phyloP scores from a whole-genome alignment of 1,140 invertebrate species.

The Leptoteleia sp. region DNA sequence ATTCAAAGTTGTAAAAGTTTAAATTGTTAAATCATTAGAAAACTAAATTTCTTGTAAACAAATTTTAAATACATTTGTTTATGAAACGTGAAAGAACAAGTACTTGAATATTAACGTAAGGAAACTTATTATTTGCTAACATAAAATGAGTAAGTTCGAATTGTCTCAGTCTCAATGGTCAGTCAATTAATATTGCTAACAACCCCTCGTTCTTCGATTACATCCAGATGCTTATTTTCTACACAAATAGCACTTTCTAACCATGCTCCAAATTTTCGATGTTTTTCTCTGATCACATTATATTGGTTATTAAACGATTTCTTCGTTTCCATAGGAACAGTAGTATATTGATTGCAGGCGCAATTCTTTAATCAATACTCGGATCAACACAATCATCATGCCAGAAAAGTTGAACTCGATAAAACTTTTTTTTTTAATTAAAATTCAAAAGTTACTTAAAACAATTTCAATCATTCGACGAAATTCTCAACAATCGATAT shows the following conservation, averaged over 20 bases:
- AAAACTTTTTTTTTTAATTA: background rate
- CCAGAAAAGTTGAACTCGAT: background rate
- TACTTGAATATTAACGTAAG: background rate
- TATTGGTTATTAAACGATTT: constrained; percentile 5
- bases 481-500: background rate
- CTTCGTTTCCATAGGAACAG: constrained; percentile 6
- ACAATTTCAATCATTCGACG: background rate
- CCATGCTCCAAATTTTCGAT: background rate
- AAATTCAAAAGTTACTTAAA: no score
- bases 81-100: no score
- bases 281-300: background rate
- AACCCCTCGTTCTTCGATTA: background rate
- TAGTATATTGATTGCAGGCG: constrained; percentile 3
- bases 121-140: constrained; percentile 4
- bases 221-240: background rate
- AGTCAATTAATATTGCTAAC: constrained; percentile 7
- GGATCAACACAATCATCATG: background rate
- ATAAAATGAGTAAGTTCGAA: background rate
- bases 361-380: constrained; percentile 1
- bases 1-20: no score
- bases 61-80: no score
- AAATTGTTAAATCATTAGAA: no score
- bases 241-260: no score
- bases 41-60: no score
- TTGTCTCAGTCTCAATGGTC: constrained; percentile 2